Conservation (phyloP, 2,113 vertebrate genomes). For the Protobothrops flavoviridis region DNA sequence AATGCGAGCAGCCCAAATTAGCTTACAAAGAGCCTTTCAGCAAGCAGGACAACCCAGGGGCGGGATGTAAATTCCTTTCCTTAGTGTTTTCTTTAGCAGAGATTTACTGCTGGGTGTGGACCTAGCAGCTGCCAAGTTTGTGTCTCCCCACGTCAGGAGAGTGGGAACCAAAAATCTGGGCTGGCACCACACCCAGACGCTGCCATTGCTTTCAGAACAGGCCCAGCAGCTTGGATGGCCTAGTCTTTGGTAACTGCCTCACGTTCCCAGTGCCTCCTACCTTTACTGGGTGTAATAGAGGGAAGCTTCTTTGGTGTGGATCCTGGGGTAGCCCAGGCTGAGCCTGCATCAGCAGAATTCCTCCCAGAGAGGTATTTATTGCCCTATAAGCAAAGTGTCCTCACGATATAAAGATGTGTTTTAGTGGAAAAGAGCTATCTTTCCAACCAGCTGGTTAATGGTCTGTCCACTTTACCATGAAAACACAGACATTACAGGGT, state of each 20-base stretch:
- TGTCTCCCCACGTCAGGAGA: constrained; percentile 22
- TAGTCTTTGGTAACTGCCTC: background rate
- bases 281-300: constrained; percentile 20
- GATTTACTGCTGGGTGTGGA: constrained; percentile 32
- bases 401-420: background rate
- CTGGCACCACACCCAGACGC: constrained; percentile 24
- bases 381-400: background rate
- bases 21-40: background rate
- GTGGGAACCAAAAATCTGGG: constrained; percentile 12
- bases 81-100: constrained; percentile 20
- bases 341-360: background rate
- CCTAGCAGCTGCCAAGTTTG: background rate
- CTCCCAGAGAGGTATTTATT: constrained; percentile 3
- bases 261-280: background rate
- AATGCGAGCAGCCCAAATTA: too few species aligned
- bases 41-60: constrained; percentile 9
- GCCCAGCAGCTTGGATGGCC: background rate
- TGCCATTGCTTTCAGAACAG: background rate
- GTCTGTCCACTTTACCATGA: background rate
- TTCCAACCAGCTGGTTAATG: background rate
- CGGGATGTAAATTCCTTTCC: constrained; percentile 20
- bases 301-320: background rate
- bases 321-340: background rate
- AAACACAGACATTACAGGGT: background rate
- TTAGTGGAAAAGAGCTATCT: background rate